Conservation (phyloP, 2,888 invertebrate species). For the Trachelus iudaicus region DNA sequence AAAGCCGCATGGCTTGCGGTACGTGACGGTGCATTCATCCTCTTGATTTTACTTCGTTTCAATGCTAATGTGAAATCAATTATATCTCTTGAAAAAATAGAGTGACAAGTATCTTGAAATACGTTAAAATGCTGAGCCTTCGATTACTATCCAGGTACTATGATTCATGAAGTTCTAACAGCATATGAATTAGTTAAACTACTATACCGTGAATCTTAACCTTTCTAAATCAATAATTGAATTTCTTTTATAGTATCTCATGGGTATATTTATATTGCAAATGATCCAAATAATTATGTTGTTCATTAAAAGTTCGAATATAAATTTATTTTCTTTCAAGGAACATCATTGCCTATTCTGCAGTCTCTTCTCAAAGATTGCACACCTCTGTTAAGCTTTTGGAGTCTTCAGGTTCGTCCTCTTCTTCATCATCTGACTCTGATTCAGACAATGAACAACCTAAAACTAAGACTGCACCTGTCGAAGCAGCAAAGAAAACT, state of each 20-base stretch:
- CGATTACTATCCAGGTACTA: not conserved
- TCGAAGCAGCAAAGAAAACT: not conserved
- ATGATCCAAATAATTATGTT: not conserved
- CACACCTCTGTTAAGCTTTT: constrained; percentile 28
- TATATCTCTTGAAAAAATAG: not conserved
- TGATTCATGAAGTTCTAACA: not conserved
- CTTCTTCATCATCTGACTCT: constrained; percentile 37
- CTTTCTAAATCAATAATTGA: not conserved
- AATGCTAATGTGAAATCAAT: not conserved
- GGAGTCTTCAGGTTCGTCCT: constrained; percentile 28
- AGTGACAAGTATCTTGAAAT: not conserved
- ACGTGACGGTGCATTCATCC: not conserved
- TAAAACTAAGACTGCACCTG: not conserved
- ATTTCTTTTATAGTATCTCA: not conserved
- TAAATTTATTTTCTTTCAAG: constrained; percentile 25
- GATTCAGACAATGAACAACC: constrained; percentile 26
- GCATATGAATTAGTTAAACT: not conserved
- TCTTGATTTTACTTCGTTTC: not conserved
- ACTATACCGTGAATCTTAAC: not conserved
- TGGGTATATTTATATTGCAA: not conserved
- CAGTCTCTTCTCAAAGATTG: constrained; percentile 27
- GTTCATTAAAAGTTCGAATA: not conserved
- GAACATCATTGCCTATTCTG: constrained; percentile 23
- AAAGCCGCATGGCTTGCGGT: not conserved
- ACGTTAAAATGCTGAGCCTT: not conserved